Conservation (phyloP, 2,797 vertebrate species). For the Momotus momota region DNA sequence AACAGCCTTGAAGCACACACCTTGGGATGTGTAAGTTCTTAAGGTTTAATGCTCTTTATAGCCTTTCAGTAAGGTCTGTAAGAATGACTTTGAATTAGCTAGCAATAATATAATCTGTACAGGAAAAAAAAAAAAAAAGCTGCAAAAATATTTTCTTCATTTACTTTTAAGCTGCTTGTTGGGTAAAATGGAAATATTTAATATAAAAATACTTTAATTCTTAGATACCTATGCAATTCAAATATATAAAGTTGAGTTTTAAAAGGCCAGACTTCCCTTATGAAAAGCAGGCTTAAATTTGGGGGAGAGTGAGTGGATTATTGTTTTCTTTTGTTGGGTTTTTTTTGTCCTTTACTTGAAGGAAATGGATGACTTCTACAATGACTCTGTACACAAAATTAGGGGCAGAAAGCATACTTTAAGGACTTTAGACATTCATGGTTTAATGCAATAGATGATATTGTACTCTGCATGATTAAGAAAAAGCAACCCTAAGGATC, state of each 20-base stretch:
- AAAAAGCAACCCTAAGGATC: neutral
- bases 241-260: neutral
- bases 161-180: neutral
- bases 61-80: neutral
- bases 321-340: neutral
- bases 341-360: neutral
- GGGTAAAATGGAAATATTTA: neutral
- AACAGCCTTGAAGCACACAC: neutral
- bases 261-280: neutral
- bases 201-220: neutral
- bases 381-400: neutral
- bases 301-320: rapidly evolving
- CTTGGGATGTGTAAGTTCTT: neutral
- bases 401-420: neutral
- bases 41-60: neutral
- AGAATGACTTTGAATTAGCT: neutral
- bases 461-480: neutral
- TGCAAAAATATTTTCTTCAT: neutral
- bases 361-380: neutral
- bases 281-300: neutral
- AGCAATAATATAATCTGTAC: neutral
- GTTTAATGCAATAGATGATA: neutral
- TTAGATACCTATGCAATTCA: neutral
- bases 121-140: neutral
- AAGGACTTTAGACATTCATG: neutral